A percentile compares a stretch with the other conserved stretches of the same genome.
Conservation (phyloP, 2,888 invertebrate genomes). For the Synanthedon myopaeformis region DNA sequence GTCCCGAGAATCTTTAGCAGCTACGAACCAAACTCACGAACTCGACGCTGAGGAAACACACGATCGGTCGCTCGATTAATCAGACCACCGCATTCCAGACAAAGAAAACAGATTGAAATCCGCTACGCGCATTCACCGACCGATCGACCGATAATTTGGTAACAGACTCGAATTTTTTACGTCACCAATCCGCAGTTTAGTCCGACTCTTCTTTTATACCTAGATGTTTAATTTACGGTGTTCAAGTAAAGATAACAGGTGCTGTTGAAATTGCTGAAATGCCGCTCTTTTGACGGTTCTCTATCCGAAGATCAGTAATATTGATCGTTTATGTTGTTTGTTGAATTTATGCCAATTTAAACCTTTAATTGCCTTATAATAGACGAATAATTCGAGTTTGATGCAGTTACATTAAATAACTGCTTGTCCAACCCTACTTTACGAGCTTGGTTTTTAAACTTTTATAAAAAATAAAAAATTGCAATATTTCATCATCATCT, state of each 20-base stretch:
- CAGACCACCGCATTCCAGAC: slow-evolving; percentile 34
- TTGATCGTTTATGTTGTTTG: not conserved
- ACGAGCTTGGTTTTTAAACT: too few relatives aligned
- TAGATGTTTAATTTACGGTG: slow-evolving; percentile 60
- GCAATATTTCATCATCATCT: too few relatives aligned
- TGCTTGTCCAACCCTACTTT: not conserved
- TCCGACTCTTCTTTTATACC: slow-evolving; percentile 28
- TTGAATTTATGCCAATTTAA: not conserved
- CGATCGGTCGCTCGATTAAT: slow-evolving; percentile 30
- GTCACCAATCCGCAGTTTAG: slow-evolving; percentile 25
- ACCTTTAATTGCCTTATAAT: not conserved
- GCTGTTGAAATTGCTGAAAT: slow-evolving; percentile 53
- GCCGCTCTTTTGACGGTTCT: slow-evolving; percentile 34
- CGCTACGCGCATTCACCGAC: slow-evolving; percentile 22
- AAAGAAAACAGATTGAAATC: slow-evolving; percentile 61
- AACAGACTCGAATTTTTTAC: slow-evolving; percentile 13
- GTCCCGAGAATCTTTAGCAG: slow-evolving; percentile 30
- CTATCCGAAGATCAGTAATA: slow-evolving; percentile 1
- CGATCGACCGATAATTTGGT: slow-evolving; percentile 16
- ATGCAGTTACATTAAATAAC: not conserved
- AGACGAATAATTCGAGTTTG: not conserved
- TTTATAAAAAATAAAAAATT: too few relatives aligned
- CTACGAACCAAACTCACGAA: slow-evolving; percentile 22
- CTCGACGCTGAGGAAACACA: slow-evolving; percentile 21
- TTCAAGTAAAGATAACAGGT: slow-evolving; percentile 58